Percentiles rank a stretch among this genome's conserved stretches.
Conservation (phyloP, 35 echinoderm and acorn worm genomes). For the Patiria miniata region DNA sequence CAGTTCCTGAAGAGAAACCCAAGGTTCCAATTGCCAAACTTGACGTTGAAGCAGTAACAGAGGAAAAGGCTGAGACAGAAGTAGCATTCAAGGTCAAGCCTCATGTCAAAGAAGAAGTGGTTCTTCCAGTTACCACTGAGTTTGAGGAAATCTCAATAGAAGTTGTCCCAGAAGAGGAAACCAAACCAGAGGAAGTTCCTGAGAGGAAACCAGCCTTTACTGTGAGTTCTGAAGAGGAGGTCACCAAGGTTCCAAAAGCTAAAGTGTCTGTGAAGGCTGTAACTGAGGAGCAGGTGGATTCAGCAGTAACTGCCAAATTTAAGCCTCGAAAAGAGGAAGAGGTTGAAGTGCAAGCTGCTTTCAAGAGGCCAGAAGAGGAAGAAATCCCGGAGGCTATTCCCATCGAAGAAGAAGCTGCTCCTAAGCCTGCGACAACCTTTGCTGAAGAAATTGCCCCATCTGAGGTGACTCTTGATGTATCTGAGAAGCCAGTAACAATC, state of each 20-base stretch:
- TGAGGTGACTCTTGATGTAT: conserved; percentile 2
- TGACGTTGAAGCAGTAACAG: not conserved
- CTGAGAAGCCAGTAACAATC: conserved; percentile 15
- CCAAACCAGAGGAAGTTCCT: conserved; percentile 1
- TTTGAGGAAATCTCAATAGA: not conserved
- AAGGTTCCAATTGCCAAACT: not conserved
- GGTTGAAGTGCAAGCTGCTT: conserved; percentile 5
- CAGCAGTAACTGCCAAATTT: not conserved
- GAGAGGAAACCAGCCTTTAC: not conserved
- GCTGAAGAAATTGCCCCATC: conserved; percentile 28
- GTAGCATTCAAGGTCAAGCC: not conserved
- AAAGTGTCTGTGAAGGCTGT: conserved; percentile 8
- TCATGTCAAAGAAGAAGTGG: not conserved
- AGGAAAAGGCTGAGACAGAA: not conserved
- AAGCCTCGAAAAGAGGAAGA: not conserved
- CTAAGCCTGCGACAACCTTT: not conserved
- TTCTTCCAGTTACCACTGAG: not conserved
- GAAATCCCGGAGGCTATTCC: not conserved
- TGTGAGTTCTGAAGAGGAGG: not conserved
- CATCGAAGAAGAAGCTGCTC: not conserved
- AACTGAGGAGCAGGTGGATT: not conserved
- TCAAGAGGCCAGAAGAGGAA: conserved; percentile 1
- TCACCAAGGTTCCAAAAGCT: not conserved
- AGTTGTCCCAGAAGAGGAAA: not conserved
- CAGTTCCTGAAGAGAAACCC: conserved; percentile 16